Evolutionary conservation across 1,140 invertebrate genomes (phyloP), one percentile per base, ranked within the genome.

Genomic region (Drosophila rhopaloa): DNA sequence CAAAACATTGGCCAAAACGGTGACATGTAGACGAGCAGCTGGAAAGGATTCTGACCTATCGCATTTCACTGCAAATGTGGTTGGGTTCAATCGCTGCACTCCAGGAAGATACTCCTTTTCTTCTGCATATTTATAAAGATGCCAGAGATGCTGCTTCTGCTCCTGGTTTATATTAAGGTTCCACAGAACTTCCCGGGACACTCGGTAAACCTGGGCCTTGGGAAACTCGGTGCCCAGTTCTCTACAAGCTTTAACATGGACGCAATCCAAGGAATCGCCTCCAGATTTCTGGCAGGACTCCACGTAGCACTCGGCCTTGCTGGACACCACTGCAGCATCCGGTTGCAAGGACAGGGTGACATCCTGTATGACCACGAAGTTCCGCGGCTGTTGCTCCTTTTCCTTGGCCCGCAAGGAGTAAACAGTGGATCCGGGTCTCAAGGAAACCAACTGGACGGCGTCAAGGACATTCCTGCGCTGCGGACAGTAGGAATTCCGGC

Each of bases 51-150:
- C 77, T 0, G 89, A 91, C 0, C 70, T 54, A 5, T 78, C 73
- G 60, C 91, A 92, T 19, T 85, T 90, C 0, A 91, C 89, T 4
- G 70, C 91, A 68, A 92, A 92, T 2, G 79, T 90, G 5, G 75
- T 66, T 1, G 71, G 76, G 40, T 82, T 92, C 6, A 92, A 29
- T 0, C 83, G 68, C 50, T 92, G 91, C 10, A 92, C 86, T 0
- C 89, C 82, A 8, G 89, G 91, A 24, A 92, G 32, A 13, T 84
- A 62, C 9, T 79, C 70, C 40, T 79, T 66, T 6, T 88, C 84
- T 48, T 80, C 73, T 41, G 74, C 67, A 2, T 37, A 19, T 10
- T 84, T 84, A 41, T 89, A 92, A 10, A 70, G 55, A 10, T 89
- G 72, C 91, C 91, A 92, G 0, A 92, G 76, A 43, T 77, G 72